Base-by-base conservation (phyloP, 1,140 invertebrate species). In the Drosophila chauvacae region DNA sequence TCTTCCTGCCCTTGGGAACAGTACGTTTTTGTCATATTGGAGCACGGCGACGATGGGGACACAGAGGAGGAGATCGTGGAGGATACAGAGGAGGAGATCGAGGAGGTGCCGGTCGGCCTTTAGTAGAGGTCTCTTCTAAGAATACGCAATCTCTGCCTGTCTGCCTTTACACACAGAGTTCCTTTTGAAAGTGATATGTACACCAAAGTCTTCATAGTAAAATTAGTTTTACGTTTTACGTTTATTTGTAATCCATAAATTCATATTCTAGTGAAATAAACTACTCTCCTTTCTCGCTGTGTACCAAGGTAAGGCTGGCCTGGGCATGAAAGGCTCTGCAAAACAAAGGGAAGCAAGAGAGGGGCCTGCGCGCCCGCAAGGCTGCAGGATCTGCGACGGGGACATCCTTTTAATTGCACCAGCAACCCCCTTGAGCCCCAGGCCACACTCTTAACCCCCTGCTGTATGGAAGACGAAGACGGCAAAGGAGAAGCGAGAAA, bases 381-480 rank as follows among this genome's bases (percentile, higher is more conserved):
- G 60, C 63, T 65, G 41, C 35, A 45, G 48, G 59, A 51, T 50
- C 35, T 30, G 37, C 26, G 33, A 35, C 41, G 28, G 53, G 26
- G 20, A 51, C 44, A 72, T 51, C 68, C 45, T 59, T 44, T 83
- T 83, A 76, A 83, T 83, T 78, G 75, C 71, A 73, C 28, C 80
- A 73, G 66, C 47, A 65, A 55, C 35, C 60, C 59, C 60, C 33
- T 28, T 30, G 26, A 28, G 47, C 47, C 47, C 47, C 61, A 57
- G 56, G 53, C 20, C 35, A 23, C 51, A 30, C 53, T 20, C 65
- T 41, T 23, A 55, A 33, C 7, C 26, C 55, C 33, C 44, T 10
- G 7, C 23, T 10, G 13, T n/a, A 3, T 41, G 60, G 39, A 80
- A 77, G 56, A 39, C 53, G 35, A 63, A 72, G 33, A 63, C 44